Conservation (phyloP, 2,797 vertebrate genomes). For the Eulemur albifrons region DNA sequence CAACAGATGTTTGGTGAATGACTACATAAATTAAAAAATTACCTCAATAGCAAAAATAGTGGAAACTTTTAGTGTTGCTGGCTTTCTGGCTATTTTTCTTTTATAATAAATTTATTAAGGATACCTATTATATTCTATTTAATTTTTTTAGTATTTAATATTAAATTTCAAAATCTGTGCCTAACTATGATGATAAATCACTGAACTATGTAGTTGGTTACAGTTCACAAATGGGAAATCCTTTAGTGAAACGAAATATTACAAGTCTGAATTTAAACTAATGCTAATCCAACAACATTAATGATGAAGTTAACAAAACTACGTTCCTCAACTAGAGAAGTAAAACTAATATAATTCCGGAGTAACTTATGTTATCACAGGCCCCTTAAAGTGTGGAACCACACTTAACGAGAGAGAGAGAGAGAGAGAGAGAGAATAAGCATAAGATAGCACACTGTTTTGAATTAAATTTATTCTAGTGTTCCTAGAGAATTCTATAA, state of each 20-base stretch:
- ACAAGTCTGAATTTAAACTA: background rate
- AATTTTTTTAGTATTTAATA: background rate
- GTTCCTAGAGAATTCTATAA: slow-evolving; percentile 40
- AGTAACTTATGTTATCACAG: background rate
- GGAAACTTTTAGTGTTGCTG: background rate
- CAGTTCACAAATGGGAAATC: background rate
- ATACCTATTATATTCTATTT: background rate
- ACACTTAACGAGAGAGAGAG: background rate
- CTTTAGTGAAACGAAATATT: background rate
- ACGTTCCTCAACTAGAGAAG: background rate
- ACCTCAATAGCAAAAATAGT: background rate
- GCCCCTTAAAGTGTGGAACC: background rate
- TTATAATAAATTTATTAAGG: background rate
- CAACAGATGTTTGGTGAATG: background rate
- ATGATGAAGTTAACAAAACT: background rate
- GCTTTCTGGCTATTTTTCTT: background rate
- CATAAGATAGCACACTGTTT: background rate
- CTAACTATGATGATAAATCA: background rate
- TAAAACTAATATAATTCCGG: background rate
- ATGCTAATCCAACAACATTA: background rate
- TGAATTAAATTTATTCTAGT: background rate
- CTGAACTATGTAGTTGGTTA: background rate
- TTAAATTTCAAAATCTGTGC: background rate
- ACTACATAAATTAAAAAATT: background rate
- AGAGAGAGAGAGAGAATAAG: background rate